phyloP scores from a whole-genome alignment of 2,113 vertebrate species.

The Protobothrops flavoviridis region DNA sequence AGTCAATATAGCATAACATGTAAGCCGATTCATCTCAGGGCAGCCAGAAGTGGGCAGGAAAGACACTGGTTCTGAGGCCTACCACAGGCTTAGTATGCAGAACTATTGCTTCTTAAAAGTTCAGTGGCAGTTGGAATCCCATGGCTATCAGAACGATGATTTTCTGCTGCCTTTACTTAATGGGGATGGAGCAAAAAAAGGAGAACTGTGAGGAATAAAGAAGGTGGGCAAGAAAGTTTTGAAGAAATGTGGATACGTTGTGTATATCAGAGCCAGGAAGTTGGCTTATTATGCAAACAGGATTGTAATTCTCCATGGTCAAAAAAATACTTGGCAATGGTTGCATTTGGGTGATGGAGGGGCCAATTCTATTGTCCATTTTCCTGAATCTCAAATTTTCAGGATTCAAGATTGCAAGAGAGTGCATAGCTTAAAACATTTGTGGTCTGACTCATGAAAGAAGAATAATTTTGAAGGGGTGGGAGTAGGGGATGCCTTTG shows the following conservation, averaged over 20 bases:
- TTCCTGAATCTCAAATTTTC: not conserved
- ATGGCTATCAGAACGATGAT: not conserved
- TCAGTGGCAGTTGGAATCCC: constrained; percentile 4
- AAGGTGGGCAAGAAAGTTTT: constrained; percentile 33
- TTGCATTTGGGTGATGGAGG: not conserved
- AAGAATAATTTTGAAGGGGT: not conserved
- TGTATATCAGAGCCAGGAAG: constrained; percentile 31
- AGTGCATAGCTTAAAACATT: not conserved
- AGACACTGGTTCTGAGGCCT: constrained; percentile 11
- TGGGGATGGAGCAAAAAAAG: constrained; percentile 10
- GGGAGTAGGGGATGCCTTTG: not conserved
- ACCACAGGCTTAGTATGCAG: constrained; percentile 31
- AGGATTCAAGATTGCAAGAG: not conserved
- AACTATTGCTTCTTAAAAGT: not conserved
- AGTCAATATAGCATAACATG: constrained; percentile 47
- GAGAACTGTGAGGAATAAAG: constrained; percentile 42
- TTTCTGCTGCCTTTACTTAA: constrained; percentile 30
- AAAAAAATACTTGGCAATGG: not conserved
- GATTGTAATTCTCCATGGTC: not conserved
- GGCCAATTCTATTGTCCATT: not conserved
- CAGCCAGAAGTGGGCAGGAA: constrained; percentile 27
- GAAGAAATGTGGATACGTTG: constrained; percentile 2
- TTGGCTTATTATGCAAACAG: constrained; percentile 49
- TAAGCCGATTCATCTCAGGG: constrained; percentile 29
- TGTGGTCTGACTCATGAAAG: not conserved